Base-by-base conservation (phyloP, 1,140 invertebrate genomes). In the Drosophila sp. region DNA sequence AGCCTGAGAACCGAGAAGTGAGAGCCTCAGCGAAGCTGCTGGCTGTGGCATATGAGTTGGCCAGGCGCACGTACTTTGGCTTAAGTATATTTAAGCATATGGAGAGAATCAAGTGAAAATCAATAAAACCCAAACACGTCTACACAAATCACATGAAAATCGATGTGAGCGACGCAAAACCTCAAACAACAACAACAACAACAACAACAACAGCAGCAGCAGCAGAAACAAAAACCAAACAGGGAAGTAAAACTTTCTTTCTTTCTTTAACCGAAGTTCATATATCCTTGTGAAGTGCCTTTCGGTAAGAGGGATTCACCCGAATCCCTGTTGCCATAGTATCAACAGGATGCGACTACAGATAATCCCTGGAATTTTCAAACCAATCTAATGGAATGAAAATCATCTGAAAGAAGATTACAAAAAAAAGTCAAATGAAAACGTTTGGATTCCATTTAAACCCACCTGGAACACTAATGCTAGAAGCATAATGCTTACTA, bases 1-100 rank as follows among this genome's bases (percentile, higher is more conserved):
- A 86, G 83, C 82, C 67, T 38, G 44, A 25, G 44, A 50, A 50
- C 44, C 27, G 44, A 50, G 44, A 50, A 17, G 4, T 47, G 33
- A 54, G 29, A 38, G 40, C 54, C 17, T 17, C 0, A 17, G 17
- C 7, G 44, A 38, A 30, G 76, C 29, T 17, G 63, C 54, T 78
- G 76, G 32, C 40, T 57, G 35, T 50, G 25, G 23, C 47, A 73
- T 50, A 50, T 50, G 68, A 79, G 66, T 70, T 86, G 82, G 83
- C 82, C 80, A 87, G 83, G 82, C 63, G 72, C 83, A 87, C 83
- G 83, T 87, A 80, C 66, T 58, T 50, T 79, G 83, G 62, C 84
- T 87, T 89, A 89, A 86, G 83, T 89, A 86, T 86, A 86, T 86
- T 86, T 81, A 87, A 89, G 83, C 83, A 87, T 87, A 87, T 87